Percentiles rank a stretch among this genome's conserved stretches.
These are phyloP conservation scores for Thelaira solivaga DNA, from an alignment of 2,888 invertebrate genomes.

Conservation along the genomic window DNA sequence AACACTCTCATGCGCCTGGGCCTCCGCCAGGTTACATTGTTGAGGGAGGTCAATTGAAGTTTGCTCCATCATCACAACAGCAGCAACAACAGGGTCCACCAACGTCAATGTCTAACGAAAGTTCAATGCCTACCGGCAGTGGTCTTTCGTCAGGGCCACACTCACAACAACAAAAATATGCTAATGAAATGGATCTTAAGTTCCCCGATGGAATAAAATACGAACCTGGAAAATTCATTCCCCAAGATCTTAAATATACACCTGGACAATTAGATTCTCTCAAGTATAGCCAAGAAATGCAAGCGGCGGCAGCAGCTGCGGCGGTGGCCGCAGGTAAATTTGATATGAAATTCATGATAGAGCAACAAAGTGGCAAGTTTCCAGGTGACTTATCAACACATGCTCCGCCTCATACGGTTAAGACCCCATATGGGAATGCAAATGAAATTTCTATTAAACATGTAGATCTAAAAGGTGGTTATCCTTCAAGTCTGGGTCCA, in stretches of 20 bases:
- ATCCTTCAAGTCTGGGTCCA: constrained; percentile 65
- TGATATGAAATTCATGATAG: constrained; percentile 76
- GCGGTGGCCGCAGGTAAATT: constrained; percentile 72
- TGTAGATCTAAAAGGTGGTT: constrained; percentile 73
- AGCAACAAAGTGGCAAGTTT: constrained; percentile 72
- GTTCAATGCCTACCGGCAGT: constrained; percentile 61
- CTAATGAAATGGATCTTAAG: constrained; percentile 74
- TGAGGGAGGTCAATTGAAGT: constrained; percentile 71
- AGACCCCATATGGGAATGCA: constrained; percentile 62
- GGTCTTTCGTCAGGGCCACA: constrained; percentile 55
- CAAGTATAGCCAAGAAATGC: constrained; percentile 75
- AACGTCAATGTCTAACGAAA: constrained; percentile 69
- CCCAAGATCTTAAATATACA: constrained; percentile 78
- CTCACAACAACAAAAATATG: constrained; percentile 71
- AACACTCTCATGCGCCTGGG: constrained; percentile 61
- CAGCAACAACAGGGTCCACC: constrained; percentile 58
- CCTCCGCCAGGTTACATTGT: constrained; percentile 71
- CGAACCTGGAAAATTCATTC: constrained; percentile 71
- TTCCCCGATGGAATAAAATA: constrained; percentile 73
- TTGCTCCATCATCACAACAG: constrained; percentile 66
- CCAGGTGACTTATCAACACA: constrained; percentile 68
- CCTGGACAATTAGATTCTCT: constrained; percentile 72
- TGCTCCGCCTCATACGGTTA: constrained; percentile 67
- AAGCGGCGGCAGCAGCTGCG: constrained; percentile 72
- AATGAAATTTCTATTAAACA: constrained; percentile 73